phyloP scores from a whole-genome alignment of 2,113 vertebrate genomes.

The Dendropsophus ebraccatus region DNA sequence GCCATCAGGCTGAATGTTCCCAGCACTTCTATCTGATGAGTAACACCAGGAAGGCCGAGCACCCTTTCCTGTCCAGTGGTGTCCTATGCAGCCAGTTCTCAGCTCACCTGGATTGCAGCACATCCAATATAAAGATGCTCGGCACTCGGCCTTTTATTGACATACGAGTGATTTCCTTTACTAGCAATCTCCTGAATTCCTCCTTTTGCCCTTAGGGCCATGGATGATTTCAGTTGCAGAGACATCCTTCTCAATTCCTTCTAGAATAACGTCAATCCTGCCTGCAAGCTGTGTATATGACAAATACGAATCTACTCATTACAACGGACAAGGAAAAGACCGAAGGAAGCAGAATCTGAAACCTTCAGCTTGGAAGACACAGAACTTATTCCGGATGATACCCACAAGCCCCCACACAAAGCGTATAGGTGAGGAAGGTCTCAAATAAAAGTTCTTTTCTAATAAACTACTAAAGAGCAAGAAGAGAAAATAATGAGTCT shows the following conservation, averaged over 20 bases:
- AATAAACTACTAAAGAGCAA: not conserved
- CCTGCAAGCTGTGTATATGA: not conserved
- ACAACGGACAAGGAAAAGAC: not conserved
- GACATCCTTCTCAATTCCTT: not conserved
- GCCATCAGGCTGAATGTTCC: not conserved
- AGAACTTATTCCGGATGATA: not conserved
- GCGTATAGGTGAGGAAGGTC: no score
- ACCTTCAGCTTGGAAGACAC: not conserved
- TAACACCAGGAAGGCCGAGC: not conserved
- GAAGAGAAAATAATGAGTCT: no score
- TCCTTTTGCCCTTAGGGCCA: not conserved
- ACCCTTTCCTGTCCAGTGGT: not conserved
- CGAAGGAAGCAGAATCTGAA: not conserved
- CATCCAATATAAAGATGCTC: not conserved
- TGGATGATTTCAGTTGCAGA: not conserved
- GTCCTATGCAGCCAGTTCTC: no score
- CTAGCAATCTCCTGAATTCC: not conserved
- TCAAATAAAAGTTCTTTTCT: not conserved
- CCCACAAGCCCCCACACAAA: not conserved
- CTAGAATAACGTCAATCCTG: not conserved
- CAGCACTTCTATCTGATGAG: not conserved
- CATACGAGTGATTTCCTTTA: not conserved
- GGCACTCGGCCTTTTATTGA: not conserved
- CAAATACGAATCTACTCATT: not conserved
- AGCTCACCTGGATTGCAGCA: no score